Evolutionary conservation across 1,140 invertebrate genomes (phyloP).

Genomic region (Riptortus pedestris): DNA sequence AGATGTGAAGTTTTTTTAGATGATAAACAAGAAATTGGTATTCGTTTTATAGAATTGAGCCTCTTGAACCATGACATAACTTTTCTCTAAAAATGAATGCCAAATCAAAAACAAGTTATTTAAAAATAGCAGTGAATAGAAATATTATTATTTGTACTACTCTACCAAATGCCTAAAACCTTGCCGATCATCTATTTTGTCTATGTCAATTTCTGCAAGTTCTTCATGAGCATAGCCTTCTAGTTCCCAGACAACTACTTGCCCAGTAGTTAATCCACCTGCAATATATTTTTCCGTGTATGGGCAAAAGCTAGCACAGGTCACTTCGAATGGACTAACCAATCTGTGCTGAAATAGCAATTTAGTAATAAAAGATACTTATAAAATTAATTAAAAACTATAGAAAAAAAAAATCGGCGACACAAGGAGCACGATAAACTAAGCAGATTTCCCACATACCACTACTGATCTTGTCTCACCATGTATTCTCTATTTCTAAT

Average conservation of each 20-base stretch:
- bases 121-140: too few relatives aligned
- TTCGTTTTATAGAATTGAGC: background rate
- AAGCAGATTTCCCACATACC: too few relatives aligned
- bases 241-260: conserved; percentile 60
- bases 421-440: too few relatives aligned
- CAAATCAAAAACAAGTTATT: background rate
- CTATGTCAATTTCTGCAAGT: background rate
- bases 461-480: too few relatives aligned
- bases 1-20: conserved; percentile 24
- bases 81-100: background rate
- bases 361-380: background rate
- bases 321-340: conserved; percentile 52
- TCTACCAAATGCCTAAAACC: background rate
- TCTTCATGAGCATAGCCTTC: background rate
- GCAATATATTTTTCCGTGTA: conserved; percentile 54
- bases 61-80: background rate
- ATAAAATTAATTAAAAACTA: background rate
- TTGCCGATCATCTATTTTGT: background rate
- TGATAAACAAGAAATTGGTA: background rate
- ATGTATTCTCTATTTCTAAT: too few relatives aligned
- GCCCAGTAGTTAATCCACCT: conserved; percentile 60
- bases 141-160: too few relatives aligned
- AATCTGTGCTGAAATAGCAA: conserved; percentile 43
- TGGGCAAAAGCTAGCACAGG: conserved; percentile 52
- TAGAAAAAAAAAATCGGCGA: background rate